Base-by-base conservation (phyloP, 2,888 invertebrate species). In the Pelosia muscerda region DNA sequence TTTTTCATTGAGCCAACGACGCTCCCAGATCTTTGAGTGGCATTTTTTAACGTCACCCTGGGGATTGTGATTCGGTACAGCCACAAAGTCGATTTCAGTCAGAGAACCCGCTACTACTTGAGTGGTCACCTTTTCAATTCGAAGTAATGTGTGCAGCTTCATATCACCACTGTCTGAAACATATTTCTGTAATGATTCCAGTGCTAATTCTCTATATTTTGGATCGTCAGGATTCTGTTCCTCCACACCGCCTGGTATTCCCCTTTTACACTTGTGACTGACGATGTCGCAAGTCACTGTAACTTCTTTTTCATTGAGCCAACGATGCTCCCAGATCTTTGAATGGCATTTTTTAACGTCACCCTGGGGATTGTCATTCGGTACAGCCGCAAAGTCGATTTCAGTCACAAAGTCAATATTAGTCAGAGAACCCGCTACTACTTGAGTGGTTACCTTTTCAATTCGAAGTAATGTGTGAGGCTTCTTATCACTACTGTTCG, bases 371-470 rank as follows among this genome's bases (percentile, higher is more conserved):
- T 95, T 95, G 66, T 91, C 88, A 5, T 95, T 94, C 9, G 92
- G 89, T 15, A 95, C 94, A 1, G 96, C 84, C 76, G 93, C 92
- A 25, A 95, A 95, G 77, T 93, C 90, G 26, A 97, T 94, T 80
- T 88, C n/a, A n/a, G n/a, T n/a, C n/a, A n/a, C 92, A 25, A 95
- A 95, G 77, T 93, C 90, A 26, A 97, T 94, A 80, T 88, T 95
- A 23, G 95, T 95, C 57, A 92, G 70, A 2, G 74, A 68, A 22
- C 96, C 96, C 56, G 95, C 76, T 0, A 96, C 95, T 1, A 95
- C 84, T 86, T 96, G 95, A 13, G 66, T 68, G 0, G 88, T 84
- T 0, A 55, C 55, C 25, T 55, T 23, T 55, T 55, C 25, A 13
- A 55, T 25, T 13, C 4, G 1, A 55, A 55, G 23, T 23, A 55